Conservation (phyloP, 2,888 invertebrate species). For the Tetrapedia diversipes region DNA sequence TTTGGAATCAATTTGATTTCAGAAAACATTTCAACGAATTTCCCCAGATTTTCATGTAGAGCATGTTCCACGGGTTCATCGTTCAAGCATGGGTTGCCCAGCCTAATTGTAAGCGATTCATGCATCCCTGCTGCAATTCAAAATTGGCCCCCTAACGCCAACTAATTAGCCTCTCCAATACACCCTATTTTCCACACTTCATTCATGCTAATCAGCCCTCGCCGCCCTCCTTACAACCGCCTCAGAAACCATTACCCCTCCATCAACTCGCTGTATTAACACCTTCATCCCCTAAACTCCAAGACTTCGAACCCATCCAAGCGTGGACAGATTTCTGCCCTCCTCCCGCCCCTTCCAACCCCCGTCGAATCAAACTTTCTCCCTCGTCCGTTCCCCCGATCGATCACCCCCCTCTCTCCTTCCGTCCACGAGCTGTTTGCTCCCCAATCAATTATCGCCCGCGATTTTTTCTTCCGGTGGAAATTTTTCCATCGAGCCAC, state of each 20-base stretch:
- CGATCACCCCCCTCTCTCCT: constrained; percentile 8
- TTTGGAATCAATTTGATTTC: too few species aligned
- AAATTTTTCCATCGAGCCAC: constrained; percentile 20
- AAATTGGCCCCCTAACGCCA: background rate
- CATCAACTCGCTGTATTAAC: constrained; percentile 4
- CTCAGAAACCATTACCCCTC: background rate
- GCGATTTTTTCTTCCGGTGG: background rate
- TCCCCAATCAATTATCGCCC: constrained; percentile 40
- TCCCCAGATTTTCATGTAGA: too few species aligned
- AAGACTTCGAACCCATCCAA: constrained; percentile 7
- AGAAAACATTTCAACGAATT: too few species aligned
- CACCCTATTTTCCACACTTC: background rate
- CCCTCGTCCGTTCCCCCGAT: background rate
- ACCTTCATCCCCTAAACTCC: background rate
- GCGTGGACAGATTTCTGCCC: constrained; percentile 9
- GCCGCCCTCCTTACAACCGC: too few species aligned
- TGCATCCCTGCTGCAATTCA: background rate
- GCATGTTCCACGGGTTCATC: too few species aligned
- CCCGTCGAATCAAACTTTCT: background rate
- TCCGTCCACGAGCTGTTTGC: constrained; percentile 40
- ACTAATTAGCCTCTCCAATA: background rate
- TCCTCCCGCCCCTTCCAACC: too few species aligned
- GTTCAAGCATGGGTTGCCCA: too few species aligned
- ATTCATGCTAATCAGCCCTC: background rate
- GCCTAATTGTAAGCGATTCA: too few species aligned